Evolutionary conservation across 2,888 invertebrate species (phyloP).

Genomic region (Acanthosepion esculentum): DNA sequence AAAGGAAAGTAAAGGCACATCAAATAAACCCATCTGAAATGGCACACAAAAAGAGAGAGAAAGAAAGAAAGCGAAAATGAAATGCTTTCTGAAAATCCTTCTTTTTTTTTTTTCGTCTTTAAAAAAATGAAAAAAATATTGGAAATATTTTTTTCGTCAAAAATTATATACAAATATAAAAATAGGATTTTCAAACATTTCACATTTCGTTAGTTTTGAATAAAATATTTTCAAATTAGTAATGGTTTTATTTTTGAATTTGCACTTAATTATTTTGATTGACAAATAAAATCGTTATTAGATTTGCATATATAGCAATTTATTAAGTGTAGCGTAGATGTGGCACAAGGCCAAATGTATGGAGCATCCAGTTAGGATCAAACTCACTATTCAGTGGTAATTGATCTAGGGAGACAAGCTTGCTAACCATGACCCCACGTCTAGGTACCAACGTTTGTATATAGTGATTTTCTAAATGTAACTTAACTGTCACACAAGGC

Average conservation of each 20-base stretch:
- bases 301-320: too few relatives aligned
- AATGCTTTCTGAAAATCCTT: not conserved
- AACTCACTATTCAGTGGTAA: too few relatives aligned
- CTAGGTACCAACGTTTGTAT: too few relatives aligned
- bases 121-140: not conserved
- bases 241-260: not conserved
- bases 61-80: not conserved
- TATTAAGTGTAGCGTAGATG: too few relatives aligned
- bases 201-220: not conserved
- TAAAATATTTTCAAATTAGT: not conserved
- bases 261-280: too few relatives aligned
- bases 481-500: too few relatives aligned
- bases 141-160: not conserved
- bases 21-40: conserved; percentile 4
- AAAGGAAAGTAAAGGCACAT: conserved; percentile 35
- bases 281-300: too few relatives aligned
- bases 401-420: too few relatives aligned
- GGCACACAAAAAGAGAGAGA: not conserved
- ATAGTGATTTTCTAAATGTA: too few relatives aligned
- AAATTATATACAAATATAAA: not conserved
- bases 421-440: too few relatives aligned
- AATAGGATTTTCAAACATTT: conserved; percentile 10
- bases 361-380: too few relatives aligned
- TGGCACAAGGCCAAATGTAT: too few relatives aligned
- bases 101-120: not conserved